phyloP scores from a whole-genome alignment of 2,113 vertebrate species.

The Callionymus lyra region DNA sequence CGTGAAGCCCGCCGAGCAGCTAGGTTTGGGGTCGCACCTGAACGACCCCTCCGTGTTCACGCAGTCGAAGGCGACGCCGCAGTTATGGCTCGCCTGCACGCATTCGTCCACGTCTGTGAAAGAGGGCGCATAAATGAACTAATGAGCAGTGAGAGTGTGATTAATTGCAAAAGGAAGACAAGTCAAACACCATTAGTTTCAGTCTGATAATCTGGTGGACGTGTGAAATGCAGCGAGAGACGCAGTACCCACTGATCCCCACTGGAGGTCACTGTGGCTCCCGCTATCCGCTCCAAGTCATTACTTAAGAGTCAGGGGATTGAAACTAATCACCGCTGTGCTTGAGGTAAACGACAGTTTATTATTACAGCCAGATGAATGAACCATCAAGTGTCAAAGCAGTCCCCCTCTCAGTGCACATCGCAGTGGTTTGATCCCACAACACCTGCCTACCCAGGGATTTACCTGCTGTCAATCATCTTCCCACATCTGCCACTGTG shows the following conservation, averaged over 20 bases:
- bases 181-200: slow-evolving; percentile 4
- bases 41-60: slow-evolving; percentile 83
- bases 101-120: slow-evolving; percentile 83
- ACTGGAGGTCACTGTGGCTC: slow-evolving; percentile 58
- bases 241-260: slow-evolving; percentile 6
- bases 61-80: slow-evolving; percentile 69
- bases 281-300: slow-evolving; percentile 7
- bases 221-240: neutral
- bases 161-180: neutral
- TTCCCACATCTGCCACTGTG: slow-evolving; percentile 13
- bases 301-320: slow-evolving; percentile 3
- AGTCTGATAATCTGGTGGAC: neutral
- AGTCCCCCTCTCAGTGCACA: slow-evolving; percentile 1
- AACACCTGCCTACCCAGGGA: slow-evolving; percentile 26
- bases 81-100: slow-evolving; percentile 64
- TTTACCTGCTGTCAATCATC: slow-evolving; percentile 26
- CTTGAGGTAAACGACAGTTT: neutral
- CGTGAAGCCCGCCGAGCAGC: slow-evolving; percentile 75
- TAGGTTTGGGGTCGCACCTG: slow-evolving; percentile 72
- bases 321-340: neutral
- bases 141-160: neutral
- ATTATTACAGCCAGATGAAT: slow-evolving; percentile 6
- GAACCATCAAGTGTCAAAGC: slow-evolving; percentile 11
- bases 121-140: neutral
- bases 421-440: neutral